Evolutionary conservation across 1,140 invertebrate genomes (phyloP), one percentile per base, ranked within the genome.

Genomic region (Pogonomyrmex barbatus): DNA sequence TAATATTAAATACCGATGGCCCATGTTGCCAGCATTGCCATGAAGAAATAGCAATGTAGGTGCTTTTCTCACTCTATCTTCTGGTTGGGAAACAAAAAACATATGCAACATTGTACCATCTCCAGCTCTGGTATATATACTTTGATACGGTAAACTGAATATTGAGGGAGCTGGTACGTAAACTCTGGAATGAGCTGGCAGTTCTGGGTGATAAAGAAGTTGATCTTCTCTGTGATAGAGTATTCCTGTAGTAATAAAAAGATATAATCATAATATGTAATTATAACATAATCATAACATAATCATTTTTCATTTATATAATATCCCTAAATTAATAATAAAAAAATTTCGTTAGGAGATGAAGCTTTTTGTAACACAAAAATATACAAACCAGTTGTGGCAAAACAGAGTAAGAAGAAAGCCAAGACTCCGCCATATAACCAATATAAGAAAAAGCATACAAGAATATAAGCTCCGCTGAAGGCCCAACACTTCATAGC

Each of bases 21-120:
- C 98, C 96, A 99, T 98, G 94, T 99, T 99, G 24, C 98, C 98
- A 84, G 98, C 98, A 97, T 99, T 99, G 9, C 98, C 98, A 96
- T 99, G 98, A 70, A 99, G 97, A 95, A 98, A 99, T 24, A 99
- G 94, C 88, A 99, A 95, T 1, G 98, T 99, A 1, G 98, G 97
- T 67, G 96, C 96, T 58, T 95, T 94, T 85, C 96, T 96, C 78
- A 96, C 96, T 85, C 96, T 96, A 58, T 97, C 96, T 75, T 96
- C 96, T 8, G 96, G 94, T 94, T 99, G 98, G 92, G 97, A 96
- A 79, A 99, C 97, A 89, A 99, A 97, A 92, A 98, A 98, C 91
- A 97, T 96, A 92, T 99, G 98, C 73, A 99, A 95, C 88, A 96
- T 96, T 2, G 97, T 97, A 6, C 97, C 97, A 96, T 99, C 98